Evolutionary conservation across 2,797 vertebrate species (phyloP).

Genomic region (Nyctibius grandis): DNA sequence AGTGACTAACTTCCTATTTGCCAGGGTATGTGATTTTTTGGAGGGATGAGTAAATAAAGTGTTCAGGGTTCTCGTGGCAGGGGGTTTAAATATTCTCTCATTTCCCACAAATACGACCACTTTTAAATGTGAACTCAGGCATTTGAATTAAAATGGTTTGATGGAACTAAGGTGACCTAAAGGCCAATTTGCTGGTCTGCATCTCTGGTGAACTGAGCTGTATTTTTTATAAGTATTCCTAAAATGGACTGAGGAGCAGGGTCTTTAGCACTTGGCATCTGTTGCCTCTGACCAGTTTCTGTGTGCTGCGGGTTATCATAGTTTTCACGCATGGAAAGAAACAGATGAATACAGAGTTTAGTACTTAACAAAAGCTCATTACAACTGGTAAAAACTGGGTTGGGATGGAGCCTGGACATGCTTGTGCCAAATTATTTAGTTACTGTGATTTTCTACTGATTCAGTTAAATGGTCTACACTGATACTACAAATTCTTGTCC

Average conservation of each 20-base stretch:
- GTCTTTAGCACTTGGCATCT: background rate
- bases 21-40: background rate
- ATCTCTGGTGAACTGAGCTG: background rate
- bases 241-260: background rate
- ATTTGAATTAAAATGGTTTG: background rate
- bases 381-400: background rate
- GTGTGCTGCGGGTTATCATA: background rate
- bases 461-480: background rate
- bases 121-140: background rate
- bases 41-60: background rate
- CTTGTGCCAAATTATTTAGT: background rate
- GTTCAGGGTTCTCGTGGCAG: background rate
- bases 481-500: background rate
- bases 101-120: background rate
- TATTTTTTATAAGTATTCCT: background rate
- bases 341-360: background rate
- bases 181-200: background rate
- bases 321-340: background rate
- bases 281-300: background rate
- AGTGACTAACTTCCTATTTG: background rate
- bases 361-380: background rate
- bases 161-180: background rate
- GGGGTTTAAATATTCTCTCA: background rate
- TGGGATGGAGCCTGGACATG: background rate
- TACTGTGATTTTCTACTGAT: background rate